Percentiles rank a stretch among this genome's conserved stretches.
Evolutionary conservation across 1,140 invertebrate species (phyloP).

Genomic region (Venturia canescens): DNA sequence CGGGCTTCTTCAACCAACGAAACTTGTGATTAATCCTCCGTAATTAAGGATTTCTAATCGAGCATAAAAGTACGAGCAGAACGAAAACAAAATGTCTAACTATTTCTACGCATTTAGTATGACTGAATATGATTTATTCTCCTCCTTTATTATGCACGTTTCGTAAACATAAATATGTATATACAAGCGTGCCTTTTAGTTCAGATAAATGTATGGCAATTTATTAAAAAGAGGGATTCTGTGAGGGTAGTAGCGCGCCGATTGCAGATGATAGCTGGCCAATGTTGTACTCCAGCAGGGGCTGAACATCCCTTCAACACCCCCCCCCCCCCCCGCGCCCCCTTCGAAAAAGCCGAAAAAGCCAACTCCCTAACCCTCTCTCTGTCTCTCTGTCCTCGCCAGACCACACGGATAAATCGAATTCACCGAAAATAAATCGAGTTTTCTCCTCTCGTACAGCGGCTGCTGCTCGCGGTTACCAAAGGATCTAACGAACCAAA

Average conservation of each 20-base stretch:
- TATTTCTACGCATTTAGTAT: conserved; percentile 6
- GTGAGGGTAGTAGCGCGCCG: conserved; percentile 8
- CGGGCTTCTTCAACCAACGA: neutral
- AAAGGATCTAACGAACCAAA: conserved; percentile 70
- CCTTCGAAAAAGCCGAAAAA: neutral
- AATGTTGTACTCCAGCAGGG: neutral
- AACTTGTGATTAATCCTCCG: conserved; percentile 19
- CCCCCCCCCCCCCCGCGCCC: neutral
- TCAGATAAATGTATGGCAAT: conserved; percentile 33
- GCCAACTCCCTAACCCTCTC: neutral
- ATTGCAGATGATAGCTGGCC: conserved; percentile 10
- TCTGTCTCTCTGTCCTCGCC: conserved; percentile 24
- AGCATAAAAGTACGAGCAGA: neutral
- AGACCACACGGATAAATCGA: conserved; percentile 65
- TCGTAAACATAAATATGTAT: neutral
- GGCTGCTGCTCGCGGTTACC: conserved; percentile 46
- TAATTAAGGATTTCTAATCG: conserved; percentile 38
- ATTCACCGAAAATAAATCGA: conserved; percentile 72
- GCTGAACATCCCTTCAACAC: conserved; percentile 38
- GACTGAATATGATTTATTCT: conserved; percentile 10
- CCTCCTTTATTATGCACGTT: neutral
- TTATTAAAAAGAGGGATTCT: conserved; percentile 28
- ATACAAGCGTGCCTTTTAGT: neutral
- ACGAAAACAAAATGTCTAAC: neutral
- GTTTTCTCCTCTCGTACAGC: conserved; percentile 57